phyloP scores from a whole-genome alignment of 2,113 vertebrate genomes.

The Nibea albiflora region DNA sequence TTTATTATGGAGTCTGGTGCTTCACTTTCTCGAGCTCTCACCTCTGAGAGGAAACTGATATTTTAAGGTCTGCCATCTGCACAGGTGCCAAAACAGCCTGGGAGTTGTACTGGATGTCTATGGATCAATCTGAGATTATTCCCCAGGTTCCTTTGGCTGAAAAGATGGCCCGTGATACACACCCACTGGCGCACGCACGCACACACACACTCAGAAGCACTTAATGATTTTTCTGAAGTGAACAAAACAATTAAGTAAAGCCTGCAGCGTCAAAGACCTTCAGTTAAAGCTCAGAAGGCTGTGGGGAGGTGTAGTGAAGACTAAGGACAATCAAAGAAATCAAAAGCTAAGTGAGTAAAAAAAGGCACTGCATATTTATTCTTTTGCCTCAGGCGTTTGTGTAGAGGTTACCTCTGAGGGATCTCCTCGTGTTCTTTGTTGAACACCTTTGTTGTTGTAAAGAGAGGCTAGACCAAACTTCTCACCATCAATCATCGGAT shows the following conservation, averaged over 20 bases:
- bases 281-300: constrained; percentile 54
- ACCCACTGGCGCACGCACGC: constrained; percentile 35
- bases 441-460: constrained; percentile 53
- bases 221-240: constrained; percentile 80
- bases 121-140: constrained; percentile 78
- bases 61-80: constrained; percentile 82
- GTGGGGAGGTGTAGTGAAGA: constrained; percentile 52
- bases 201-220: constrained; percentile 46
- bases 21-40: constrained; percentile 68
- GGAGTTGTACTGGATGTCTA: constrained; percentile 68
- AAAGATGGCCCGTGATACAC: constrained; percentile 43
- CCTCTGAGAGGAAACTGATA: constrained; percentile 72
- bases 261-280: constrained; percentile 61
- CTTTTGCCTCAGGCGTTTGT: constrained; percentile 41
- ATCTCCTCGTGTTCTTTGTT: constrained; percentile 45
- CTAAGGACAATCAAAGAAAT: constrained; percentile 65
- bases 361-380: constrained; percentile 51
- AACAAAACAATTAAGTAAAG: constrained; percentile 82
- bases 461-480: constrained; percentile 28
- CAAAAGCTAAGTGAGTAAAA: constrained; percentile 49
- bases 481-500: neutral
- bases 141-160: constrained; percentile 59
- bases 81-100: constrained; percentile 70
- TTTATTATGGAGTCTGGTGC: constrained; percentile 55
- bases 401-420: constrained; percentile 43